phyloP scores from a whole-genome alignment of 2,888 invertebrate species.

The Nebria salina region DNA sequence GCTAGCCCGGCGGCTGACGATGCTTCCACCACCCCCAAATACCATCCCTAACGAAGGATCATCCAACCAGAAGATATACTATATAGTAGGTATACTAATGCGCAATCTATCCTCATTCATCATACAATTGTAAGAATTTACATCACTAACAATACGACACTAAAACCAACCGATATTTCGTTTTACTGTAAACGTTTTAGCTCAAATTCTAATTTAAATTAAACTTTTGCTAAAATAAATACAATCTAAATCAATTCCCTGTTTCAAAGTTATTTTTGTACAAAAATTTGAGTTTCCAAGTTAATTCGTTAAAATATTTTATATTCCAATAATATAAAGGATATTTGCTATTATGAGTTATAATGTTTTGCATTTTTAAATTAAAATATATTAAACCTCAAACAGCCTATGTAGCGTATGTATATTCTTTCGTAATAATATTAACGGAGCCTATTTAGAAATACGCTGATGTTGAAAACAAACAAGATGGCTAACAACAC shows the following conservation, averaged over 20 bases:
- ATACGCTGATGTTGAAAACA: background rate
- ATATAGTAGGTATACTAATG: background rate
- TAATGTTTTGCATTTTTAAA: background rate
- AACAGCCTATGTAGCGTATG: background rate
- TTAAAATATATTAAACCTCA: background rate
- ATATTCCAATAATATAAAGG: too few relatives aligned
- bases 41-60: background rate
- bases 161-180: background rate
- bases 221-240: too few relatives aligned
- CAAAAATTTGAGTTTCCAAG: too few relatives aligned
- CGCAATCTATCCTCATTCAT: background rate
- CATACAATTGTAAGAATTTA: background rate
- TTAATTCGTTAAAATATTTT: too few relatives aligned
- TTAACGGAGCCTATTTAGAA: background rate
- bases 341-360: too few relatives aligned
- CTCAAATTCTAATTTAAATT: too few relatives aligned
- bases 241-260: too few relatives aligned
- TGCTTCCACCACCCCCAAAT: background rate
- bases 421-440: background rate
- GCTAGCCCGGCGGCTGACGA: conserved; percentile 50
- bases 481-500: conserved; percentile 8
- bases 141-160: background rate
- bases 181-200: too few relatives aligned
- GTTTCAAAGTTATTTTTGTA: too few relatives aligned
- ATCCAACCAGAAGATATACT: conserved; percentile 6